phyloP scores from a whole-genome alignment of 2,113 vertebrate genomes.

The Ranitomeya variabilis region DNA sequence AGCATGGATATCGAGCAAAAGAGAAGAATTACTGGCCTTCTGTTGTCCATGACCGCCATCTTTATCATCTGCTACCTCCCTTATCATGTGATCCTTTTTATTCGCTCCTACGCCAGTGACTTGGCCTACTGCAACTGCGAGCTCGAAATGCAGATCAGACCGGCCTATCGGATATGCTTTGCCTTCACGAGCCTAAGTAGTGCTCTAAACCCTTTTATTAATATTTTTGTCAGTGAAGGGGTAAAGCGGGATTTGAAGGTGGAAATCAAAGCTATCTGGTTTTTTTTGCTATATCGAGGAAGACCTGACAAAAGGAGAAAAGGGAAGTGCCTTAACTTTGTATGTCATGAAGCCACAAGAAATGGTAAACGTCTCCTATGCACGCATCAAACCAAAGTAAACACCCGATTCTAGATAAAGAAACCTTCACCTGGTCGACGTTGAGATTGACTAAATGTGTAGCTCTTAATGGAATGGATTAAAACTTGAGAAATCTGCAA shows the following conservation, averaged over 20 bases:
- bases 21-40: conserved; percentile 50
- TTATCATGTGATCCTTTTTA: conserved; percentile 58
- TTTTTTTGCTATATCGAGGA: conserved; percentile 8
- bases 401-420: conserved; percentile 15
- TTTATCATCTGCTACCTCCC: conserved; percentile 59
- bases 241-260: conserved; percentile 39
- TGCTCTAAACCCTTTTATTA: conserved; percentile 58
- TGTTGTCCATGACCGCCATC: conserved; percentile 48
- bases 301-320: not conserved
- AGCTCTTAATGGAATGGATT: not conserved
- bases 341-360: not conserved
- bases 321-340: not conserved
- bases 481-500: not conserved
- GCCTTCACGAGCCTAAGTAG: conserved; percentile 57
- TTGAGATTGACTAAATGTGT: not conserved
- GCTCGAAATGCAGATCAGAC: conserved; percentile 30
- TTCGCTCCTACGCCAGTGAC: conserved; percentile 32
- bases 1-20: conserved; percentile 30
- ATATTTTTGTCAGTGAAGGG: conserved; percentile 56
- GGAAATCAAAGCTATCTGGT: conserved; percentile 27
- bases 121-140: conserved; percentile 5
- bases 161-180: conserved; percentile 53
- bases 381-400: conserved; percentile 40
- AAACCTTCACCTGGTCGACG: not conserved
- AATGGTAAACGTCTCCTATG: conserved; percentile 6